A percentile compares a stretch with the other conserved stretches of the same genome.
These are phyloP conservation scores for human DNA, from an alignment of 2,113 vertebrate species.

Conservation along the genomic window DNA sequence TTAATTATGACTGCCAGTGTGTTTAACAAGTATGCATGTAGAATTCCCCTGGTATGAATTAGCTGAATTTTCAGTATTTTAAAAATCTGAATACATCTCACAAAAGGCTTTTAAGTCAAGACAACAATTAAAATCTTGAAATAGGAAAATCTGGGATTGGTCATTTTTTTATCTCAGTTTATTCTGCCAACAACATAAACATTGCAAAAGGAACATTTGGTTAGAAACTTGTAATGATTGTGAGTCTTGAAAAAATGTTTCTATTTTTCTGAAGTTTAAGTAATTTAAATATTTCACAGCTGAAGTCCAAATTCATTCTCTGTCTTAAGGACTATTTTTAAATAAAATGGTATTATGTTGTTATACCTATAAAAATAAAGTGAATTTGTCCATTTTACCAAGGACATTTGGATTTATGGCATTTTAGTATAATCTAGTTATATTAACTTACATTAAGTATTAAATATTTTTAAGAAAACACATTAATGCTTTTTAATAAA, in stretches of 20 bases:
- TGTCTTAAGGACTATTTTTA: background rate
- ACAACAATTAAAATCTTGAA: slow-evolving; percentile 4
- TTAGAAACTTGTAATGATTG: slow-evolving; percentile 19
- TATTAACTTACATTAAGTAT: background rate
- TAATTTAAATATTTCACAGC: background rate
- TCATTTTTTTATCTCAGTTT: background rate
- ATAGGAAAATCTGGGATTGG: background rate
- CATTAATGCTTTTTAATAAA: background rate
- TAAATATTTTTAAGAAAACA: background rate
- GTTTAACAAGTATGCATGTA: slow-evolving; percentile 3
- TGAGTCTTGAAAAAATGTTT: slow-evolving; percentile 14
- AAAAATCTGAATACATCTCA: background rate
- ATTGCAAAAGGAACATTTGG: background rate
- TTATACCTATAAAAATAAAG: background rate
- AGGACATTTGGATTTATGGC: background rate
- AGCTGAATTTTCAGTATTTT: background rate
- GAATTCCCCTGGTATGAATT: background rate
- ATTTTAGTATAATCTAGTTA: background rate
- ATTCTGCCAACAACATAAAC: background rate
- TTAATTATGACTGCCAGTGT: background rate
- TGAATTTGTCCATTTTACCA: background rate
- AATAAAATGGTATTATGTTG: background rate
- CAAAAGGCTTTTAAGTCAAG: background rate
- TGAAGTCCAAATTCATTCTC: background rate
- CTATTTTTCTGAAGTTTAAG: background rate